phyloP scores from a whole-genome alignment of 2,113 vertebrate species.

The Symphodus melops region DNA sequence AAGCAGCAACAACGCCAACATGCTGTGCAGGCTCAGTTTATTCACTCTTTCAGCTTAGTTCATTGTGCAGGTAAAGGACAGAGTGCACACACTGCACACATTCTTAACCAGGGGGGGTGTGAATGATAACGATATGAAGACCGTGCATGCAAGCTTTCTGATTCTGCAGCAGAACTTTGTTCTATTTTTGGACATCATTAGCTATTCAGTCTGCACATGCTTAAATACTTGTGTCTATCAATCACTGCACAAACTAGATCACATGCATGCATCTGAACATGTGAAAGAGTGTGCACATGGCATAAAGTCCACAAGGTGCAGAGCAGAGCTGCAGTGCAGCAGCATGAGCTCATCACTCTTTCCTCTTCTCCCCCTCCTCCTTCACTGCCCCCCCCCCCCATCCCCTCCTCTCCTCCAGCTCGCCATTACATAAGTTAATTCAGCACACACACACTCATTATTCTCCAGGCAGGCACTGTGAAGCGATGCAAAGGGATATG shows the following conservation, averaged over 20 bases:
- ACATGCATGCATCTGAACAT: slow-evolving; percentile 18
- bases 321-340: slow-evolving; percentile 80
- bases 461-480: slow-evolving; percentile 56
- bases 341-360: slow-evolving; percentile 81
- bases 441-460: slow-evolving; percentile 78
- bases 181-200: too few relatives aligned
- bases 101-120: slow-evolving; percentile 27
- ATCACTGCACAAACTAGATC: neutral
- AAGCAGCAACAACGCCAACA: slow-evolving; percentile 33
- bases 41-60: slow-evolving; percentile 30
- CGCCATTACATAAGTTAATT: slow-evolving; percentile 82
- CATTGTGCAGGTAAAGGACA: slow-evolving; percentile 37
- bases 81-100: neutral
- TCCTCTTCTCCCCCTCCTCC: slow-evolving; percentile 36
- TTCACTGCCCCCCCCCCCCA: slow-evolving; percentile 2
- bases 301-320: slow-evolving; percentile 54
- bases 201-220: too few relatives aligned
- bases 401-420: slow-evolving; percentile 44
- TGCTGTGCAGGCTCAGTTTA: slow-evolving; percentile 29
- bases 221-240: too few relatives aligned
- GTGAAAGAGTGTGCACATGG: slow-evolving; percentile 21
- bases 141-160: neutral
- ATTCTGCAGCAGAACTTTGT: neutral
- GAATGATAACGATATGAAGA: neutral
- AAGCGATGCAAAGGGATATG: slow-evolving; percentile 68